Conservation (phyloP, 1,140 invertebrate genomes). For the Tenebrio molitor region DNA sequence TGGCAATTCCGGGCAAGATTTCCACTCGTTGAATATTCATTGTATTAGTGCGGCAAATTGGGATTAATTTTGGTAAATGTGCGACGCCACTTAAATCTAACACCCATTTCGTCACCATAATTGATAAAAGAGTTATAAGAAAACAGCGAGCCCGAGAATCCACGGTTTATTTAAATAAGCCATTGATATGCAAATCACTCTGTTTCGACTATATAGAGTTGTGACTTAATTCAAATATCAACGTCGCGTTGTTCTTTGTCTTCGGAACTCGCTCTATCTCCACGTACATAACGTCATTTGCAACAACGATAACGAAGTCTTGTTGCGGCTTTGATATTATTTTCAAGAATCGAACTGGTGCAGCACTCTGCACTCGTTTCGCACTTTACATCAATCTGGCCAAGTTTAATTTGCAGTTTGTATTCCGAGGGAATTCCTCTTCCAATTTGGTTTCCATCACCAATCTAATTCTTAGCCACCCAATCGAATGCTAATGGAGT, state of each 20-base stretch:
- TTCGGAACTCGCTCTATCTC: background rate
- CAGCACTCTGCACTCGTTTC: background rate
- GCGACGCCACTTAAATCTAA: conserved; percentile 10
- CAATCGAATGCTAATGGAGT: conserved; percentile 41
- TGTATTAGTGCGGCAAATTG: conserved; percentile 33
- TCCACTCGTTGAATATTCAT: conserved; percentile 29
- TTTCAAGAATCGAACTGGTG: too few species aligned
- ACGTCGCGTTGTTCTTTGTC: conserved; percentile 29
- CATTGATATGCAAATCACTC: conserved; percentile 40
- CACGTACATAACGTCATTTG: conserved; percentile 22
- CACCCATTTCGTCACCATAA: conserved; percentile 21
- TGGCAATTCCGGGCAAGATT: conserved; percentile 2
- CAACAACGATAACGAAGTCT: conserved; percentile 39
- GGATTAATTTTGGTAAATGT: conserved; percentile 37
- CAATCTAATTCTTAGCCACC: conserved; percentile 40
- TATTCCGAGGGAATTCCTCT: conserved; percentile 30
- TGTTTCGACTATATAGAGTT: conserved; percentile 39
- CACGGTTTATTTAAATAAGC: conserved; percentile 35
- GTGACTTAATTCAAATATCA: conserved; percentile 44
- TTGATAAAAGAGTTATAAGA: conserved; percentile 32
- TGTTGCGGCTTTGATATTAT: conserved; percentile 32
- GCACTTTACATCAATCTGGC: conserved; percentile 29
- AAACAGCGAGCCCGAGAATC: background rate
- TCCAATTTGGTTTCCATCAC: conserved; percentile 43
- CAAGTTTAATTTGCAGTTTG: conserved; percentile 41